Conservation (phyloP, 2,113 vertebrate genomes). For the Pomatorhinus ruficollis region DNA sequence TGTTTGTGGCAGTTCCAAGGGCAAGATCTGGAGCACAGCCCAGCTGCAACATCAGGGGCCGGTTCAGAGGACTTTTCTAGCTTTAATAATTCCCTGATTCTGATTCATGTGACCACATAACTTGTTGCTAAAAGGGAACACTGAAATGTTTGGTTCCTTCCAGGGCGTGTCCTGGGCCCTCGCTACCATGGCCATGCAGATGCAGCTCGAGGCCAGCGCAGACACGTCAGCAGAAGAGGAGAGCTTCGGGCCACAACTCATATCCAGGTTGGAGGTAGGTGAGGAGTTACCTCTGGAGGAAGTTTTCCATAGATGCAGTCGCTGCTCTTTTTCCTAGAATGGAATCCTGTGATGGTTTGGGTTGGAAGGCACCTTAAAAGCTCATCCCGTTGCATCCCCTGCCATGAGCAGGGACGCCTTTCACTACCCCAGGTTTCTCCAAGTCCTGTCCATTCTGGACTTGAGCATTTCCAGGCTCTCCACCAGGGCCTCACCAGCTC, state of each 20-base stretch:
- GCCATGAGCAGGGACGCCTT: not conserved
- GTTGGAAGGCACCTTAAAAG: not conserved
- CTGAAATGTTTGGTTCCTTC: not conserved
- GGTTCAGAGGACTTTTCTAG: not conserved
- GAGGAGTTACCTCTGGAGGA: not conserved
- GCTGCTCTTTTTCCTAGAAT: not conserved
- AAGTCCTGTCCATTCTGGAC: not conserved
- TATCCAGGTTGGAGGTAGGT: conserved; percentile 87
- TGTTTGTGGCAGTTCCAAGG: not conserved
- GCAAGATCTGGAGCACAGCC: not conserved
- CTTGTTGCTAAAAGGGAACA: not conserved
- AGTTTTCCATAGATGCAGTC: not conserved
- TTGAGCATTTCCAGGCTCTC: not conserved
- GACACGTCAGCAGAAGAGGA: conserved; percentile 86
- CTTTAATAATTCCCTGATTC: not conserved
- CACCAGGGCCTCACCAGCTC: not conserved
- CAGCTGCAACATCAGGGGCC: not conserved
- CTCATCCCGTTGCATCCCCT: not conserved
- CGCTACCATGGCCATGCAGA: conserved; percentile 85
- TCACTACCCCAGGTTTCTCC: not conserved
- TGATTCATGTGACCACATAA: too few species aligned
- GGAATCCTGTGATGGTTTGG: not conserved
- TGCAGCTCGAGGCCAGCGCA: conserved; percentile 76
- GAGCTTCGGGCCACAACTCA: conserved; percentile 89
- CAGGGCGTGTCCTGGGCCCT: not conserved